Evolutionary conservation across 2,888 invertebrate genomes (phyloP).

Genomic region (Gryllus longicercus): DNA sequence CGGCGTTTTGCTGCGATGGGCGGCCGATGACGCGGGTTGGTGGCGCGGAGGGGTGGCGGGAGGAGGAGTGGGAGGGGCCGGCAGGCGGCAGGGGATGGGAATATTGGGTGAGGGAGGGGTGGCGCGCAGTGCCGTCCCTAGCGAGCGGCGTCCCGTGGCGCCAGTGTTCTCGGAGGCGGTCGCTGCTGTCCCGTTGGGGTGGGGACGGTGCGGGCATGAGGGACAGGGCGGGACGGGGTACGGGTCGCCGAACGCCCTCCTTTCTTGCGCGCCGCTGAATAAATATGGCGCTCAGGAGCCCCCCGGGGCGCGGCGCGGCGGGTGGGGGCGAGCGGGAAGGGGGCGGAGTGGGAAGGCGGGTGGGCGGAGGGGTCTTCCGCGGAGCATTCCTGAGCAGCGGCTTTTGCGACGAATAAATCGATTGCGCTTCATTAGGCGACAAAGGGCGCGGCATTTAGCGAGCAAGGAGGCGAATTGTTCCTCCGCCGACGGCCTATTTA

Average conservation of each 20-base stretch:
- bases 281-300: background rate
- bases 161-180: too few species aligned
- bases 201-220: background rate
- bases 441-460: background rate
- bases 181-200: background rate
- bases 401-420: background rate
- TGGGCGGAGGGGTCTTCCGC: too few species aligned
- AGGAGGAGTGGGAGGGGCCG: too few species aligned
- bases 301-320: too few species aligned
- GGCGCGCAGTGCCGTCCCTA: too few species aligned
- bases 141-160: too few species aligned
- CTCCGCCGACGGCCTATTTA: background rate
- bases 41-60: too few species aligned
- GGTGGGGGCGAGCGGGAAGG: background rate
- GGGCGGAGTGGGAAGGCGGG: background rate
- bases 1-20: too few species aligned
- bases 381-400: background rate
- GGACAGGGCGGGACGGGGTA: background rate
- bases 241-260: background rate
- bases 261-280: background rate
- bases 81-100: too few species aligned
- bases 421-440: conserved; percentile 11
- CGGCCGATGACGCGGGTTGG: too few species aligned
- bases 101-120: too few species aligned
- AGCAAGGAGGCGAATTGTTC: background rate